phyloP scores from a whole-genome alignment of 2,797 vertebrate species.

The Chiloscyllium punctatum region DNA sequence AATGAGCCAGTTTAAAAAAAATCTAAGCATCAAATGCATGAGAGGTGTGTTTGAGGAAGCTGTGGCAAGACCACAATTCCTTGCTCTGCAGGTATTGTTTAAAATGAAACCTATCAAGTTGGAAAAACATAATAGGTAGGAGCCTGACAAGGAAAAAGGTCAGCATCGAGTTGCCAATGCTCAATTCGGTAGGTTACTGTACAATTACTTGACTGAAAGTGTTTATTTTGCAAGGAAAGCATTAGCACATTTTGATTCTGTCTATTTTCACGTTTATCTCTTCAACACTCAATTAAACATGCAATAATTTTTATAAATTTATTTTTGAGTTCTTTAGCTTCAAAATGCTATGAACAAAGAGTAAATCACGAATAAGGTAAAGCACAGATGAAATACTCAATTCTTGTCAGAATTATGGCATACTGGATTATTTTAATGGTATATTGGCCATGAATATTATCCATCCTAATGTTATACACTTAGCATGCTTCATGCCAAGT shows the following conservation, averaged over 20 bases:
- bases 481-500: background rate
- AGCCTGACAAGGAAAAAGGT: background rate
- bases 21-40: background rate
- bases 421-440: background rate
- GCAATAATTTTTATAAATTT: too few species aligned
- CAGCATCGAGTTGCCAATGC: background rate
- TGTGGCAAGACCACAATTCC: background rate
- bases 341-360: background rate
- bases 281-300: background rate
- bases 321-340: background rate
- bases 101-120: background rate
- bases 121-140: background rate
- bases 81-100: background rate
- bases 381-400: background rate
- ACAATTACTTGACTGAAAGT: background rate
- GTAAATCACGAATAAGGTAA: background rate
- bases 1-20: background rate
- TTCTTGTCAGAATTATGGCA: background rate
- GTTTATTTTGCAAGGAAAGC: background rate
- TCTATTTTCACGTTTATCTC: background rate
- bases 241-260: background rate
- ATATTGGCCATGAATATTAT: background rate
- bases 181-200: background rate
- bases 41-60: background rate
- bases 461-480: background rate